Conservation (phyloP, 2,888 invertebrate species). For the Salpingus planirostris region DNA sequence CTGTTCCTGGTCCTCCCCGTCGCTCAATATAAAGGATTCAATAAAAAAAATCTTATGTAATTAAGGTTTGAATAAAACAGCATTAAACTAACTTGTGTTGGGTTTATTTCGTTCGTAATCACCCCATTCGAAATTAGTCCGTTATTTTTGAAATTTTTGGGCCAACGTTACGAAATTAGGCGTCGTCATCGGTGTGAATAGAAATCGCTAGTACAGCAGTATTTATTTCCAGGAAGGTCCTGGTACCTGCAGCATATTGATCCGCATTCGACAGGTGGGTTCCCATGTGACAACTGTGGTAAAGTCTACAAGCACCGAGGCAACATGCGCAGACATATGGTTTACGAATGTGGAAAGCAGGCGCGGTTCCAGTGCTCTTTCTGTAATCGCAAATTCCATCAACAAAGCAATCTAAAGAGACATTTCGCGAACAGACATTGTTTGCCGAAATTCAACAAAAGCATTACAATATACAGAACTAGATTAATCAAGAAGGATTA, state of each 20-base stretch:
- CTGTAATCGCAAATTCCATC: slow-evolving; percentile 51
- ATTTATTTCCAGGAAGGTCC: slow-evolving; percentile 39
- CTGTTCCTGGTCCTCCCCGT: not conserved
- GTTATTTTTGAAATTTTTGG: slow-evolving; percentile 5
- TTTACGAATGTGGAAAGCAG: slow-evolving; percentile 50
- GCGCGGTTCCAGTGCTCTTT: slow-evolving; percentile 38
- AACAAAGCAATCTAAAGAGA: slow-evolving; percentile 41
- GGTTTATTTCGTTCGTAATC: not conserved
- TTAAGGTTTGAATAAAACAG: not conserved
- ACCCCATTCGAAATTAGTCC: not conserved
- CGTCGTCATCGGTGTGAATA: slow-evolving; percentile 19
- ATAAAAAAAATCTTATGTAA: not conserved
- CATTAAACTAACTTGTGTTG: not conserved
- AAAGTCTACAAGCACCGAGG: slow-evolving; percentile 77
- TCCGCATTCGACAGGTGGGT: slow-evolving; percentile 28
- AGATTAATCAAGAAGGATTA: slow-evolving; percentile 12
- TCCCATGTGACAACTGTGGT: slow-evolving; percentile 60
- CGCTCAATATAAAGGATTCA: not conserved
- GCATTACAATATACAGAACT: slow-evolving; percentile 31
- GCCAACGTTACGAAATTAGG: slow-evolving; percentile 21
- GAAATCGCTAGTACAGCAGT: slow-evolving; percentile 35
- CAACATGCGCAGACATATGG: slow-evolving; percentile 62
- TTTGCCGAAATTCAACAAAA: slow-evolving; percentile 30
- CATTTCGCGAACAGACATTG: slow-evolving; percentile 38
- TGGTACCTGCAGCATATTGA: slow-evolving; percentile 33